These are phyloP conservation scores for Andrena fulva DNA, from an alignment of 2,888 invertebrate genomes.

Conservation along the genomic window DNA sequence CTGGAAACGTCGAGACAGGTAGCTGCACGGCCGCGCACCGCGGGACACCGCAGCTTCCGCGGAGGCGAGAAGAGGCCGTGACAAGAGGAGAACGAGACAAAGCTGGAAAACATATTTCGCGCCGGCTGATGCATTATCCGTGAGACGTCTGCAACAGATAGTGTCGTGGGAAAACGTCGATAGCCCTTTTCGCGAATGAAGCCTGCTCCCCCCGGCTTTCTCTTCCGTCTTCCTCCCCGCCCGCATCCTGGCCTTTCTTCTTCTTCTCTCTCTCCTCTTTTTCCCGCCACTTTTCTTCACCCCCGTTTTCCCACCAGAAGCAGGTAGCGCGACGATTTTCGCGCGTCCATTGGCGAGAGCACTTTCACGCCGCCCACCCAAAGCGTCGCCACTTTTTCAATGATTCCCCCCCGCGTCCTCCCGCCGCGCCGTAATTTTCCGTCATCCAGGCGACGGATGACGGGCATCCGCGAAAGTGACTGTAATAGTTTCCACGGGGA, in stretches of 20 bases:
- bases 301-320: neutral
- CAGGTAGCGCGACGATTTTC: constrained; percentile 49
- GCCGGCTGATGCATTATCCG: constrained; percentile 72
- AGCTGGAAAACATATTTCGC: constrained; percentile 65
- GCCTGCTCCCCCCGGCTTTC: constrained; percentile 43
- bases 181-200: constrained; percentile 66
- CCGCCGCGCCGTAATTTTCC: constrained; percentile 44
- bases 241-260: constrained; percentile 1
- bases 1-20: constrained; percentile 35
- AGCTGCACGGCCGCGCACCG: constrained; percentile 23
- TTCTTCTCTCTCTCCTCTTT: neutral
- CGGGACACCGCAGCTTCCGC: constrained; percentile 30
- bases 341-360: constrained; percentile 34
- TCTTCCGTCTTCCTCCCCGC: constrained; percentile 27
- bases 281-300: neutral
- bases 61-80: constrained; percentile 24
- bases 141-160: constrained; percentile 71
- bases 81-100: constrained; percentile 29
- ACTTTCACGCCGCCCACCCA: neutral
- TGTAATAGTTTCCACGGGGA: constrained; percentile 62
- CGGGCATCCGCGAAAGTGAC: constrained; percentile 48
- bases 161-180: constrained; percentile 70
- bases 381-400: constrained; percentile 40
- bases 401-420: constrained; percentile 22
- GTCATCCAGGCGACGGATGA: constrained; percentile 41